A percentile compares a stretch with the other conserved stretches of the same genome.
Evolutionary conservation across 1,140 invertebrate species (phyloP).

Genomic region (Drosophila quadrilineata): DNA sequence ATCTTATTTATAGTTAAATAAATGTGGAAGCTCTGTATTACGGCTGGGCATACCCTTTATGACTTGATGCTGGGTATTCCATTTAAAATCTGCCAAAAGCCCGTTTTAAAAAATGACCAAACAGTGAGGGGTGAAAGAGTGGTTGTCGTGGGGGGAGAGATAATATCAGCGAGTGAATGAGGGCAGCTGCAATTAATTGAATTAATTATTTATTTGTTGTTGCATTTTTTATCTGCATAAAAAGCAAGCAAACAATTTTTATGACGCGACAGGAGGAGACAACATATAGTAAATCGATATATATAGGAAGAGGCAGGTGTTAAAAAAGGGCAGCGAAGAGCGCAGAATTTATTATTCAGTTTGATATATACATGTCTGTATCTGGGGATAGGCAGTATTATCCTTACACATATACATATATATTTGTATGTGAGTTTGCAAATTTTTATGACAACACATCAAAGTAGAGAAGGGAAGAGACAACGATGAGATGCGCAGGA

Average conservation of each 20-base stretch:
- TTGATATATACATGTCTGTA: no score
- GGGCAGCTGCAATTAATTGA: conserved; percentile 61
- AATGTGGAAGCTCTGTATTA: no score
- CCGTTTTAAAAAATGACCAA: conserved; percentile 38
- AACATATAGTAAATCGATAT: not conserved
- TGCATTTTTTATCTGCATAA: conserved; percentile 30
- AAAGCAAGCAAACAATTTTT: not conserved
- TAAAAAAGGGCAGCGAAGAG: not conserved
- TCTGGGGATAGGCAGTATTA: conserved; percentile 17
- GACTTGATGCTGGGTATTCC: not conserved
- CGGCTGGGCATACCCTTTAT: not conserved
- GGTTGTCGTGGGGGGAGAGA: no score
- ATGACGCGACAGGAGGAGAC: not conserved
- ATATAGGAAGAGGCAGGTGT: not conserved
- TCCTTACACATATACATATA: no score
- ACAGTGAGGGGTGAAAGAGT: conserved; percentile 1
- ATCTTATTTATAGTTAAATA: no score
- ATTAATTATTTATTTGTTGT: conserved; percentile 52
- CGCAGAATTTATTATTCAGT: conserved; percentile 17
- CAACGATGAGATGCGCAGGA: no score
- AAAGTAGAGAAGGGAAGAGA: no score
- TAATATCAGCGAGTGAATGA: no score
- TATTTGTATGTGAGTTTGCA: not conserved
- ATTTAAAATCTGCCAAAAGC: conserved; percentile 19
- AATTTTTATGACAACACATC: no score